Percentiles rank a stretch among this genome's conserved stretches.
phyloP scores from a whole-genome alignment of 2,797 vertebrate genomes.

The Chelon auratus region DNA sequence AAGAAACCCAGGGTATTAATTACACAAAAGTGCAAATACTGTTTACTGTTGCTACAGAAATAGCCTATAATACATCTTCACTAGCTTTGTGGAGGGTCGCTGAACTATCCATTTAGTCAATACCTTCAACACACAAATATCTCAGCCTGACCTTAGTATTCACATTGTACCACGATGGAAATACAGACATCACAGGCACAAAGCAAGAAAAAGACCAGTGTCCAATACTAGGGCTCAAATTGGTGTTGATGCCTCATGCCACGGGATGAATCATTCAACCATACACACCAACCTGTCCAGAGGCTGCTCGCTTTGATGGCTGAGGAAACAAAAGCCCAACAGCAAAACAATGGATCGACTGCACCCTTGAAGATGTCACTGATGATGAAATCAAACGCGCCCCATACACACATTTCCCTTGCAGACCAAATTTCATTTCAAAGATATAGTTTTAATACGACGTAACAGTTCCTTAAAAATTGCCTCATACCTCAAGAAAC shows the following conservation, averaged over 20 bases:
- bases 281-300: slow-evolving; percentile 62
- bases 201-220: slow-evolving; percentile 33
- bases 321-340: slow-evolving; percentile 62
- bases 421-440: slow-evolving; percentile 39
- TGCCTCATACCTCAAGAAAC: slow-evolving; percentile 56
- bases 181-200: slow-evolving; percentile 60
- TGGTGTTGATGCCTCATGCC: slow-evolving; percentile 59
- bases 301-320: slow-evolving; percentile 62
- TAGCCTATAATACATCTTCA: slow-evolving; percentile 18
- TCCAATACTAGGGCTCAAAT: slow-evolving; percentile 51
- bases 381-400: slow-evolving; percentile 68
- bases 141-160: slow-evolving; percentile 49
- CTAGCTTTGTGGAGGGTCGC: slow-evolving; percentile 14
- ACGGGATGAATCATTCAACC: slow-evolving; percentile 57
- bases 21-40: background rate
- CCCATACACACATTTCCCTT: slow-evolving; percentile 27
- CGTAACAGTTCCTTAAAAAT: slow-evolving; percentile 51
- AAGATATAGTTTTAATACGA: slow-evolving; percentile 37
- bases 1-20: background rate
- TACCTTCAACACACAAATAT: slow-evolving; percentile 48
- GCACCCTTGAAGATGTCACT: slow-evolving; percentile 67
- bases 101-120: slow-evolving; percentile 1
- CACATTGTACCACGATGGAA: slow-evolving; percentile 28
- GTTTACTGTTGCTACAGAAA: slow-evolving; percentile 2
- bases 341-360: slow-evolving; percentile 48